Base-by-base conservation (phyloP, 1,140 invertebrate species). In the Drosophila kurseongensis region DNA sequence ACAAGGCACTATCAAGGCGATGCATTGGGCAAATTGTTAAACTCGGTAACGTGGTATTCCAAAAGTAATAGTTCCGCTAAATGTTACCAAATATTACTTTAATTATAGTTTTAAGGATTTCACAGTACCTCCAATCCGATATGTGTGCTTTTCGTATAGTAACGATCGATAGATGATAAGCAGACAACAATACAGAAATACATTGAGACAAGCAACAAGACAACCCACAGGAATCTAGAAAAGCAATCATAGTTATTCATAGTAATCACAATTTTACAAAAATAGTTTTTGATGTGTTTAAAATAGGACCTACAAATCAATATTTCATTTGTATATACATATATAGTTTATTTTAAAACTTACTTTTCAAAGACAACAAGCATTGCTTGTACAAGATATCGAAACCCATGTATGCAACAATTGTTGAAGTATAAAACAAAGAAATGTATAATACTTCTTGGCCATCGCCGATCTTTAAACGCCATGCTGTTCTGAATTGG, bases 41-140 rank as follows among this genome's bases (percentile, higher is more conserved):
- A 16, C 94, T 93, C 0, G 95, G 95, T 60, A 96, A 94, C 0
- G 95, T 94, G 0, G 95, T 95, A 74, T 95, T 95, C 95, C 95
- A 96, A 1, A 94, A 93, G 74, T 94, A 95, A 84, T 95, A 94
- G 73, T 96, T 95, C 1, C 95, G 91, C 83, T 42, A 36, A 45
- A 5, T 16, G 8, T 14, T 16, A 5, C 2, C 2, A 13, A 36
- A 36, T 7, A 2, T 36, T 36, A 7, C 0, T 7, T 36, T 4
- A 0, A 7, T 18, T 18, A 13, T 5, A 51, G 27, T 14, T 36
- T 14, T 27, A 5, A 1, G 13, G 4, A 14, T 35, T n/a, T 50
- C 0, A 23, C 7, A 35, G n/a, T 75, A 75, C 73, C 12, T 96
- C 95, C 91, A 96, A 94, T 0, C 95, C 95, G 18, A 96, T 94